Conservation (phyloP, 2,888 invertebrate genomes). For the Scaptomyza polygonia region DNA sequence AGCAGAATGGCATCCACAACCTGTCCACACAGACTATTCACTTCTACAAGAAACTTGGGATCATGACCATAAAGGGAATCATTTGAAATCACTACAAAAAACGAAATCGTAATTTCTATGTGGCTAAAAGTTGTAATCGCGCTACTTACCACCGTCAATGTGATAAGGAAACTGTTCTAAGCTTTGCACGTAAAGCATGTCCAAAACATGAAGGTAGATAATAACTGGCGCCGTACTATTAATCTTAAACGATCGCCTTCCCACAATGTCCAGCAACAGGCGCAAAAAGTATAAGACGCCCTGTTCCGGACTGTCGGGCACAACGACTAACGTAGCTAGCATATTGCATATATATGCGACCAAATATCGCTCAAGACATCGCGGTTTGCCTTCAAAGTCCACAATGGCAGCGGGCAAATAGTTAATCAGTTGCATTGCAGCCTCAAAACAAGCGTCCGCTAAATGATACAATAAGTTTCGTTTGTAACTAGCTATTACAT, state of each 20-base stretch:
- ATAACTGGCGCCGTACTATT: conserved; percentile 88
- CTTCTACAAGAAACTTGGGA: conserved; percentile 91
- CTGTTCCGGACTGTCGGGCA: conserved; percentile 95
- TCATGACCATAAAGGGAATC: conserved; percentile 96
- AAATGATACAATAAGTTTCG: conserved; percentile 70
- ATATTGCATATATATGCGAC: conserved; percentile 90
- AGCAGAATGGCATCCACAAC: conserved; percentile 91
- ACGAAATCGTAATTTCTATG: not conserved
- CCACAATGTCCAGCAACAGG: conserved; percentile 92
- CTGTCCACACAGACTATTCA: conserved; percentile 90
- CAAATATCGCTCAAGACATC: conserved; percentile 90
- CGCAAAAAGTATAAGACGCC: conserved; percentile 93
- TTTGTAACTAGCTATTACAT: not conserved
- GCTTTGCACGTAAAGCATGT: conserved; percentile 91
- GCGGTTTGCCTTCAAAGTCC: conserved; percentile 90
- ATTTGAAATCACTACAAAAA: conserved; percentile 91
- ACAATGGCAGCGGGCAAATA: conserved; percentile 89
- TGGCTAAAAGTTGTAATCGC: not conserved
- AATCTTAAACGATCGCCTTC: conserved; percentile 89
- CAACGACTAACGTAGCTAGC: conserved; percentile 91
- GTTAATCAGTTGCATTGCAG: conserved; percentile 91
- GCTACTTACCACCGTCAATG: conserved; percentile 88
- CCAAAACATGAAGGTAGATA: conserved; percentile 90
- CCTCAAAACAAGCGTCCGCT: conserved; percentile 98
- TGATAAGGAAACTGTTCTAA: conserved; percentile 94